Percentiles rank a stretch among this genome's conserved stretches.
Conservation (phyloP, 1,140 invertebrate species). For the Monomorium pharaonis region DNA sequence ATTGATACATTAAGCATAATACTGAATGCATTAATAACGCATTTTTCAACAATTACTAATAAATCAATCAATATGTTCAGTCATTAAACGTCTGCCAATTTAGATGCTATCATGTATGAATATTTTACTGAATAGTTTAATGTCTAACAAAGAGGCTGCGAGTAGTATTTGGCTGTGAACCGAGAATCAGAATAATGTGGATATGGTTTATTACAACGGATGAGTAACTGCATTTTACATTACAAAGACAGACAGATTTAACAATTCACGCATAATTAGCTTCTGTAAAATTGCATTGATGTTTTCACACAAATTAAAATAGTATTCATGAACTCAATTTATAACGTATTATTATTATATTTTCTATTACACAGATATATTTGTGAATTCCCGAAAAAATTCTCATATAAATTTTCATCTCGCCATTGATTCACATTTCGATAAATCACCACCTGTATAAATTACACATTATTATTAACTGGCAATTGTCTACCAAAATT, state of each 20-base stretch:
- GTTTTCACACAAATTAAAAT: not conserved
- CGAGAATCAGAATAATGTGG: not conserved
- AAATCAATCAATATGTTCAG: not conserved
- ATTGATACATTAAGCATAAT: not conserved
- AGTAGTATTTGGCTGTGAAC: not conserved
- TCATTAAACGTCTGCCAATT: slow-evolving; percentile 20
- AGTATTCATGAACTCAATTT: not conserved
- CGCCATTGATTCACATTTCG: not conserved
- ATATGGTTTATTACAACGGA: not conserved
- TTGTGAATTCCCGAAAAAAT: not conserved
- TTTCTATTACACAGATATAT: not conserved
- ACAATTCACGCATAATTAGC: not conserved
- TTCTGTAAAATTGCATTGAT: not conserved
- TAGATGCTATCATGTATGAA: not conserved
- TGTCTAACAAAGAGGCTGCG: not conserved
- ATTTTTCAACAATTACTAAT: not conserved
- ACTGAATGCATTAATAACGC: not conserved
- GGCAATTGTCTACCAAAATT: not conserved
- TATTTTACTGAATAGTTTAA: slow-evolving; percentile 7
- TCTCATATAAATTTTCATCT: not conserved
- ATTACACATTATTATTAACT: not conserved
- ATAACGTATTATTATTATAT: not conserved
- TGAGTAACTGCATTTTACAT: not conserved
- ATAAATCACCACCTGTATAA: not conserved
- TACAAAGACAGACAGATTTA: not conserved